Percentiles rank a stretch among this genome's conserved stretches.
These are phyloP conservation scores for Periparus ater DNA, from an alignment of 2,797 vertebrate genomes.

Conservation along the genomic window DNA sequence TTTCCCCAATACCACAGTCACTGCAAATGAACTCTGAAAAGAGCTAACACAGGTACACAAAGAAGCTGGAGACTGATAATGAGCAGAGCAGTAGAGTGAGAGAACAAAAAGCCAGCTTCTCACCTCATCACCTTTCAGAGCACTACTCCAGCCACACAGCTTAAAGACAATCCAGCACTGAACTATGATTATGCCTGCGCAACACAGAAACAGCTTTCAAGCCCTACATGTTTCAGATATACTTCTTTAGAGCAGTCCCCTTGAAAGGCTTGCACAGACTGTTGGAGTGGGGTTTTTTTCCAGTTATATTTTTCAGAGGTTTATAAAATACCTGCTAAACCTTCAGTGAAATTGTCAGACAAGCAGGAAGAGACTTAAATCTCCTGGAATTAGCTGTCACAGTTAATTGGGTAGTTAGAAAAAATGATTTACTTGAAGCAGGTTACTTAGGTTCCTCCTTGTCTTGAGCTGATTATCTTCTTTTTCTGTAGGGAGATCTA, in stretches of 20 bases:
- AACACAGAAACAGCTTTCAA: not conserved
- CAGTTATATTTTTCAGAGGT: not conserved
- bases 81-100: not conserved
- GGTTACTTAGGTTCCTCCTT: not conserved
- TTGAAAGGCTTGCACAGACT: not conserved
- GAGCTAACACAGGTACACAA: not conserved
- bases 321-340: slow-evolving; percentile 4
- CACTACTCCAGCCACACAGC: not conserved
- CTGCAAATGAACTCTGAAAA: not conserved
- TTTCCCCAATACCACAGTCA: not conserved
- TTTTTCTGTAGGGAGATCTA: not conserved
- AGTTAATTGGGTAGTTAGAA: slow-evolving; percentile 28
- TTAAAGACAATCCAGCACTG: not conserved
- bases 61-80: not conserved
- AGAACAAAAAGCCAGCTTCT: not conserved
- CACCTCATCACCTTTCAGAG: not conserved
- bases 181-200: not conserved
- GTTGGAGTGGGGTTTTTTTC: not conserved
- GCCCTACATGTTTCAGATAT: not conserved
- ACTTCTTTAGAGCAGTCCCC: not conserved
- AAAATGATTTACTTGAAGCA: slow-evolving; percentile 8
- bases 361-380: not conserved
- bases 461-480: not conserved
- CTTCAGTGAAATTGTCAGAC: not conserved
- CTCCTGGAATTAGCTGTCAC: slow-evolving; percentile 28